Evolutionary conservation across 2,888 invertebrate species (phyloP).

Genomic region (Frankliniella fusca): DNA sequence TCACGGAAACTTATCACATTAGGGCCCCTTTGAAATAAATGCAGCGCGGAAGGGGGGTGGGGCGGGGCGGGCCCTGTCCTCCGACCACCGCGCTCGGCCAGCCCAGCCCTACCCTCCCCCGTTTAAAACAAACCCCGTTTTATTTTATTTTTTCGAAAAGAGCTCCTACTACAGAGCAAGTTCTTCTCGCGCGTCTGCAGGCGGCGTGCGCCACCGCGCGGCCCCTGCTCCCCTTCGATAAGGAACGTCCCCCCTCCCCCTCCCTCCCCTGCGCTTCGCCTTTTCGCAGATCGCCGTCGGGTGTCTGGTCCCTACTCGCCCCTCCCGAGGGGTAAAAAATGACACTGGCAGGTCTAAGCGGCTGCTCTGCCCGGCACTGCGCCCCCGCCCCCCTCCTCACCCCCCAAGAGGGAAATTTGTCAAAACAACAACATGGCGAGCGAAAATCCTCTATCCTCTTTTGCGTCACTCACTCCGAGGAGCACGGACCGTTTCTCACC

Average conservation of each 20-base stretch:
- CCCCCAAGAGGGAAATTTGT: conserved; percentile 9
- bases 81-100: not conserved
- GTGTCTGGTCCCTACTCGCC: not conserved
- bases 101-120: not conserved
- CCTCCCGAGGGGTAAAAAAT: not conserved
- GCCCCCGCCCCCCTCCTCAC: not conserved
- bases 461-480: conserved; percentile 8
- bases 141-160: too few relatives aligned
- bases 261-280: not conserved
- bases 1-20: conserved; percentile 25
- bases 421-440: conserved; percentile 20
- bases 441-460: conserved; percentile 13
- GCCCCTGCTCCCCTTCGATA: not conserved
- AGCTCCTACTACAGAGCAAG: too few relatives aligned
- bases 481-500: too few relatives aligned
- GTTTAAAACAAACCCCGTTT: too few relatives aligned
- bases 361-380: not conserved
- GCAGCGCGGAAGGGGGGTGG: not conserved
- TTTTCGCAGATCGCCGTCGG: not conserved
- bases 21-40: conserved; percentile 17
- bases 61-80: not conserved
- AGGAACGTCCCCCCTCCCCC: not conserved
- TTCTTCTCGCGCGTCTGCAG: too few relatives aligned
- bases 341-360: conserved; percentile 2
- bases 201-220: too few relatives aligned